A percentile compares a stretch with the other conserved stretches of the same genome.
These are phyloP conservation scores for Zoanthus solanderi DNA, from an alignment of 92 coral and sea anemone species.

Conservation along the genomic window DNA sequence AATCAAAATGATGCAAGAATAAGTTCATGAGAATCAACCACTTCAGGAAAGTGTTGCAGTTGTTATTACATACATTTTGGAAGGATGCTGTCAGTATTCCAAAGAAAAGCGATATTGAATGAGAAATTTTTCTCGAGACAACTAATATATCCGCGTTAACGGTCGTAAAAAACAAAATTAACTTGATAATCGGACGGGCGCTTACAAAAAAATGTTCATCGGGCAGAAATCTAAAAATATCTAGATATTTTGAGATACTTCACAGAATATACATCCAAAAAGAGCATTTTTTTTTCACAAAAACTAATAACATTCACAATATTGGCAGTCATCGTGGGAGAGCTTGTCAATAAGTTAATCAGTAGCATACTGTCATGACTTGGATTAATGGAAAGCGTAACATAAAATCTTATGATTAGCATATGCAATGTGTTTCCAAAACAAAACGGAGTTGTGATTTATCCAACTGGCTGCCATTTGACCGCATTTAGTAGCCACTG, in stretches of 20 bases:
- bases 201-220: too few relatives aligned
- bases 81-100: not conserved
- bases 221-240: too few relatives aligned
- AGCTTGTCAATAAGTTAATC: not conserved
- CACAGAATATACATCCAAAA: too few relatives aligned
- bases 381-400: not conserved
- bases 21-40: not conserved
- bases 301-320: too few relatives aligned
- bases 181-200: too few relatives aligned
- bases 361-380: not conserved
- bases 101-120: too few relatives aligned
- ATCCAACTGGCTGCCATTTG: not conserved
- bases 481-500: constrained; percentile 49
- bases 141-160: too few relatives aligned
- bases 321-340: too few relatives aligned
- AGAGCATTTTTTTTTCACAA: too few relatives aligned
- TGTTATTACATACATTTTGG: not conserved
- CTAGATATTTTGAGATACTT: too few relatives aligned
- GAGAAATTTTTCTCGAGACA: too few relatives aligned
- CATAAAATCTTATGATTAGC: not conserved
- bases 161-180: too few relatives aligned
- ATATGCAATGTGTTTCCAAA: not conserved
- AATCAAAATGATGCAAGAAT: not conserved
- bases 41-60: not conserved
- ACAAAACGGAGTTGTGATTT: not conserved